A percentile compares a stretch with the other conserved stretches of the same genome.
Conservation (phyloP, 2,797 vertebrate genomes). For the Myripristis murdjan region DNA sequence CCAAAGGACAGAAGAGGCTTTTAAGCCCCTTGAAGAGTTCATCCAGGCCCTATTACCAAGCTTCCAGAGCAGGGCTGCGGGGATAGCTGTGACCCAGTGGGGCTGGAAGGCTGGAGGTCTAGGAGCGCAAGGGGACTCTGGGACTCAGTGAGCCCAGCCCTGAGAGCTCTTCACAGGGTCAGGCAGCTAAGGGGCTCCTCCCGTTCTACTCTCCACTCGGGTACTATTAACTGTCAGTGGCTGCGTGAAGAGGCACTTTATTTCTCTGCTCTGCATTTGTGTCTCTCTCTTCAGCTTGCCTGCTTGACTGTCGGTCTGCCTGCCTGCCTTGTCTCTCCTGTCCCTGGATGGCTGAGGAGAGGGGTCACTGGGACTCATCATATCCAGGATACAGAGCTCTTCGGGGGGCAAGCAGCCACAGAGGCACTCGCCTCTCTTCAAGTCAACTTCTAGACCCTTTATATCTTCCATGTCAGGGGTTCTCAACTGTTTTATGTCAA, state of each 20-base stretch:
- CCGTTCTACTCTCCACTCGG: constrained; percentile 61
- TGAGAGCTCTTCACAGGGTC: constrained; percentile 77
- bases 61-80: constrained; percentile 71
- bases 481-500: constrained; percentile 46
- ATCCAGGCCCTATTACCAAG: constrained; percentile 82
- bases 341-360: constrained; percentile 52
- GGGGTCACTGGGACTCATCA: constrained; percentile 65
- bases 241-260: constrained; percentile 79
- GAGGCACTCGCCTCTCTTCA: constrained; percentile 68
- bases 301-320: constrained; percentile 12
- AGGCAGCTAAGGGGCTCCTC: constrained; percentile 67
- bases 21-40: constrained; percentile 85
- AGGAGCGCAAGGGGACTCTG: constrained; percentile 54
- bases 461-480: constrained; percentile 31
- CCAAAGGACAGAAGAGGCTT: constrained; percentile 69
- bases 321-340: constrained; percentile 42
- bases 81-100: constrained; percentile 66
- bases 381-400: constrained; percentile 66
- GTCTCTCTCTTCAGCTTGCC: constrained; percentile 42
- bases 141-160: constrained; percentile 64
- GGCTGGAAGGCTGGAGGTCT: constrained; percentile 62
- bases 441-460: constrained; percentile 76
- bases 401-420: constrained; percentile 64
- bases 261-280: constrained; percentile 70
- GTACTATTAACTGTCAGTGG: constrained; percentile 70